Percentiles rank a stretch among this genome's conserved stretches.
Evolutionary conservation across 2,113 vertebrate species (phyloP).

Genomic region (Sinocyclocheilus anophthalmus): DNA sequence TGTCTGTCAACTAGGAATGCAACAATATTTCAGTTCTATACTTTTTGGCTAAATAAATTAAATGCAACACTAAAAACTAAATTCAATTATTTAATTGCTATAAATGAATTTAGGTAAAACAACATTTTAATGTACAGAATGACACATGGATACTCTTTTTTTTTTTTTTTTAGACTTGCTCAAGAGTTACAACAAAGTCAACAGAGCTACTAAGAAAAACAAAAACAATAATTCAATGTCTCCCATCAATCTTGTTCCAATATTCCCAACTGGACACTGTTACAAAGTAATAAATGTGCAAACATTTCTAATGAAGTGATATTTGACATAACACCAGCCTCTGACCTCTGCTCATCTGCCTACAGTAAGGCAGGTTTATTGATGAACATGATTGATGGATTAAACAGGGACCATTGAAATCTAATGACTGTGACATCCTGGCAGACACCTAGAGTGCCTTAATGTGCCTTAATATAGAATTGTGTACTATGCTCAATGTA

Average conservation of each 20-base stretch:
- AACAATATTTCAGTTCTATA: too few species aligned
- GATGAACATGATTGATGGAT: slow-evolving; percentile 40
- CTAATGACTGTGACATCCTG: slow-evolving; percentile 19
- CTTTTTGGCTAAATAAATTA: too few species aligned
- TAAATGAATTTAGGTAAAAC: too few species aligned
- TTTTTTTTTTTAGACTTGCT: neutral
- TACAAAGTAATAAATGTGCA: slow-evolving; percentile 36
- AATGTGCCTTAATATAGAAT: neutral
- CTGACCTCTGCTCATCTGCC: neutral
- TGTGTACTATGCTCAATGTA: too few species aligned
- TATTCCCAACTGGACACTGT: slow-evolving; percentile 8
- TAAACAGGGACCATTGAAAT: neutral
- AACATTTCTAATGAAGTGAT: slow-evolving; percentile 22
- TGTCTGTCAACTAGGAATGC: too few species aligned
- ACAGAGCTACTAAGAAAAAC: neutral
- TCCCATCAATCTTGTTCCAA: neutral
- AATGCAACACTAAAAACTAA: too few species aligned
- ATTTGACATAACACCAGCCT: slow-evolving; percentile 39
- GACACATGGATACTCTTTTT: neutral
- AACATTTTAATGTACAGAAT: neutral
- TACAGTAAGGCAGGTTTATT: slow-evolving; percentile 23
- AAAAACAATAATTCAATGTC: neutral
- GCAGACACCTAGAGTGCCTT: slow-evolving; percentile 8
- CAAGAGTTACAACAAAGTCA: neutral
- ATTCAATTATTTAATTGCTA: too few species aligned